Base-by-base conservation (phyloP, 2,888 invertebrate species). In the Amphimallon solstitiale region DNA sequence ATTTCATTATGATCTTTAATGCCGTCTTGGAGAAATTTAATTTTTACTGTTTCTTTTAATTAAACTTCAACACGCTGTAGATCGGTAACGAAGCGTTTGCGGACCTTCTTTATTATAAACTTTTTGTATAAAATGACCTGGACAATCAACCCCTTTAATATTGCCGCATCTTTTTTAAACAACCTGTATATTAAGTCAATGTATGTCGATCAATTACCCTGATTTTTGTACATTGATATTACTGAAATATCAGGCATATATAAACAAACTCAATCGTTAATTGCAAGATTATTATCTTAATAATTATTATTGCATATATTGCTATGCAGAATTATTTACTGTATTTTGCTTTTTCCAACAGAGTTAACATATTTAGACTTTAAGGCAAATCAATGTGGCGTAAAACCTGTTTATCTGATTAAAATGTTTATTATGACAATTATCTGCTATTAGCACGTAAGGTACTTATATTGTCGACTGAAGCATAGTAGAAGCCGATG, bases 281-380 rank as follows among this genome's bases (percentile, higher is more conserved):
- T 29, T 43, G 29, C 14, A 23, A 59, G 56, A 59, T 59, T 29
- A 29, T 59, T 29, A 59, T 59, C 56, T 43, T 23, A 59, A 59
- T 29, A 38, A 43, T 43, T 29, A 43, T 12, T 59, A 43, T 43
- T 17, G 17, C 51, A 35, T 51, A 17, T 51, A 23, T 49, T 29
- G 38, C 40, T 15, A 29, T 45, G 9, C 14, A 29, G 12, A 4
- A 45, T 29, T 43, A 38, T n/a, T 14, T 49, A 21, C 38, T 23
- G 2, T 54, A 4, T 0, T n/a, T n/a, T 37, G 12, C 17, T 37
- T 17, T 14, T 43, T 56, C 40, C 40, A 15, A 15, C 14, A 56
- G 23, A 9, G 29, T 29, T 43, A 17, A 43, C 21, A 6, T 40
- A 14, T 23, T 59, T 17, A 5, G 23, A 23, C 45, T 45, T 43